Percentiles rank a stretch among this genome's conserved stretches.
phyloP scores from a whole-genome alignment of 2,113 vertebrate genomes.

The Rhombomys opimus region DNA sequence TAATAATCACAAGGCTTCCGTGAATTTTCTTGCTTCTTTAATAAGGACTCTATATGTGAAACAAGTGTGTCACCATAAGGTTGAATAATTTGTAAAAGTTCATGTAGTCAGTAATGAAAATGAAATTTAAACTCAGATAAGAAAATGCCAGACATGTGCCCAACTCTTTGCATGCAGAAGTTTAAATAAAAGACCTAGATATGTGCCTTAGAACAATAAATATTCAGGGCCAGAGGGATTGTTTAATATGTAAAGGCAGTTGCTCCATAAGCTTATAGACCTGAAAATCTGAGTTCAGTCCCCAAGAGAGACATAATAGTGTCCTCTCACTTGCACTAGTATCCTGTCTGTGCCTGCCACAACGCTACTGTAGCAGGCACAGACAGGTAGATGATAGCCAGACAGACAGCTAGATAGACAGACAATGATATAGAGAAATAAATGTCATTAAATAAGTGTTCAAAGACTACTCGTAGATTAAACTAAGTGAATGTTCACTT shows the following conservation, averaged over 20 bases:
- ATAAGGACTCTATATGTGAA: not conserved
- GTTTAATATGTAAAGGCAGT: not conserved
- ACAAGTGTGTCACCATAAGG: not conserved
- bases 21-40: not conserved
- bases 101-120: not conserved
- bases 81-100: not conserved
- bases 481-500: conserved; percentile 2
- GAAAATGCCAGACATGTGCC: not conserved
- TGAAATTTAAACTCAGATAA: conserved; percentile 11
- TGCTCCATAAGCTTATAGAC: not conserved
- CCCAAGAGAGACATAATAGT: no score
- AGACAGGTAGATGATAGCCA: no score
- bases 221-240: not conserved
- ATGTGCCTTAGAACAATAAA: not conserved
- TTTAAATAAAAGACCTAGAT: conserved; percentile 9
- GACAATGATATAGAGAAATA: not conserved
- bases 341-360: no score
- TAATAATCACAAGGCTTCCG: not conserved
- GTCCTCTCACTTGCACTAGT: not conserved
- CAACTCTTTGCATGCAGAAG: not conserved
- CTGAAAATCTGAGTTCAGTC: not conserved
- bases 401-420: not conserved
- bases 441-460: not conserved
- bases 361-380: not conserved
- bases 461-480: conserved; percentile 33